Conservation (phyloP, 2,797 vertebrate genomes). For the Acanthornis magna region DNA sequence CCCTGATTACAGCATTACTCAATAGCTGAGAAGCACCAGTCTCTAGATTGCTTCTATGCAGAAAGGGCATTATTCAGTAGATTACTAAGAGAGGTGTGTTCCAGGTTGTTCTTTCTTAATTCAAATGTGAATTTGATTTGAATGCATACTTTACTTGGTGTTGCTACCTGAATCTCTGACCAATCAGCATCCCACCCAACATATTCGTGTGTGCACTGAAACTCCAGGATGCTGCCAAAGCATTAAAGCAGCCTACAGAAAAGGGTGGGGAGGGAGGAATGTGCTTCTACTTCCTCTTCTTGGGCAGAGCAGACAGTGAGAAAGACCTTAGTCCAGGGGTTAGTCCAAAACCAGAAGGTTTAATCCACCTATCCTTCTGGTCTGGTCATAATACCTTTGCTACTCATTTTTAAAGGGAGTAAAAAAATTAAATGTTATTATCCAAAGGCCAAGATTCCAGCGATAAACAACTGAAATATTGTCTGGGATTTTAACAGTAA, state of each 20-base stretch:
- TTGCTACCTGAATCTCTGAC: not conserved
- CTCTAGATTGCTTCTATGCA: not conserved
- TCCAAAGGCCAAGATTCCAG: constrained; percentile 13
- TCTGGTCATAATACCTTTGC: not conserved
- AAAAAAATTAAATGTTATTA: not conserved
- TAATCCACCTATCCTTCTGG: not conserved
- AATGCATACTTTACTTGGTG: not conserved
- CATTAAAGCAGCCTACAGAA: constrained; percentile 48
- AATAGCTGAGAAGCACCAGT: not conserved
- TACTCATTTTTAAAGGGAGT: not conserved
- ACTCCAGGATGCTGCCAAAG: constrained; percentile 30
- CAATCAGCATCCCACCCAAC: not conserved
- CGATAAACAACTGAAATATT: constrained; percentile 3
- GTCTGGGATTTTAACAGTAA: not conserved
- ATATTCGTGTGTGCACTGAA: not conserved
- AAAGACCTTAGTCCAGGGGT: not conserved
- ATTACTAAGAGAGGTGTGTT: not conserved
- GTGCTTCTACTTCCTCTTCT: constrained; percentile 31
- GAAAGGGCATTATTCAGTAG: not conserved
- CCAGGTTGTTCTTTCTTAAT: not conserved
- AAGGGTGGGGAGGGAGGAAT: constrained; percentile 30
- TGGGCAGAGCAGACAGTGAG: not conserved
- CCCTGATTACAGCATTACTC: not conserved
- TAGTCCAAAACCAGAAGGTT: not conserved
- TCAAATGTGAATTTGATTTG: constrained; percentile 2